Evolutionary conservation across 2,113 vertebrate species (phyloP).

Genomic region (Corapipo altera): DNA sequence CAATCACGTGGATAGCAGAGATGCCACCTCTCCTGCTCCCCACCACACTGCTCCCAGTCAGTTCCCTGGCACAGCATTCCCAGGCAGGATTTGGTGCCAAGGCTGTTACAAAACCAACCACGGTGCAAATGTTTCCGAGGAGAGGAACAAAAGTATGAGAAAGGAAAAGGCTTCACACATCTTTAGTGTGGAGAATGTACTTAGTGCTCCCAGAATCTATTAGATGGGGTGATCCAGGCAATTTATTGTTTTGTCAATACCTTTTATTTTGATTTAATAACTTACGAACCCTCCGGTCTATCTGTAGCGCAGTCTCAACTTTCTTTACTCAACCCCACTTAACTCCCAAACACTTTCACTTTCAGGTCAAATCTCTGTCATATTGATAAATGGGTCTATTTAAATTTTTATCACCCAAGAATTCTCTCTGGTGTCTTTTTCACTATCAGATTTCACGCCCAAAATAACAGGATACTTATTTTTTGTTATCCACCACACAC

Average conservation of each 20-base stretch:
- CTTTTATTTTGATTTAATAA: constrained; percentile 65
- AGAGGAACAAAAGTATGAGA: not conserved
- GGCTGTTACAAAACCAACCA: not conserved
- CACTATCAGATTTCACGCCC: constrained; percentile 58
- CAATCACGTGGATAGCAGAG: not conserved
- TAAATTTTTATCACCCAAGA: constrained; percentile 63
- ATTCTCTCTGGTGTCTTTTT: constrained; percentile 50
- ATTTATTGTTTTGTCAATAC: constrained; percentile 64
- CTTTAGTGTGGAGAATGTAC: not conserved
- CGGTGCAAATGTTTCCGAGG: not conserved
- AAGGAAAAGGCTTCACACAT: not conserved
- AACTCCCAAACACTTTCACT: constrained; percentile 60
- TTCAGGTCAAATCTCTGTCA: constrained; percentile 65
- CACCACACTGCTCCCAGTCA: accelerated
- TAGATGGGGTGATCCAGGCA: not conserved
- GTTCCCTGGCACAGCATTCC: not conserved
- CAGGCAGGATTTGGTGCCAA: not conserved
- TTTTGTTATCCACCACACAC: constrained; percentile 8
- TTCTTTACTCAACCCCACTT: constrained; percentile 46
- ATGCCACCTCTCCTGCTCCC: not conserved
- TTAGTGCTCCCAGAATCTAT: constrained; percentile 18
- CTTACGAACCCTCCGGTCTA: not conserved
- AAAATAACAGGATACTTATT: constrained; percentile 51
- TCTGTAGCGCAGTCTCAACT: not conserved
- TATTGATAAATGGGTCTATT: constrained; percentile 68